Evolutionary conservation across 2,888 invertebrate species (phyloP).

Genomic region (Stegophylla sp.): DNA sequence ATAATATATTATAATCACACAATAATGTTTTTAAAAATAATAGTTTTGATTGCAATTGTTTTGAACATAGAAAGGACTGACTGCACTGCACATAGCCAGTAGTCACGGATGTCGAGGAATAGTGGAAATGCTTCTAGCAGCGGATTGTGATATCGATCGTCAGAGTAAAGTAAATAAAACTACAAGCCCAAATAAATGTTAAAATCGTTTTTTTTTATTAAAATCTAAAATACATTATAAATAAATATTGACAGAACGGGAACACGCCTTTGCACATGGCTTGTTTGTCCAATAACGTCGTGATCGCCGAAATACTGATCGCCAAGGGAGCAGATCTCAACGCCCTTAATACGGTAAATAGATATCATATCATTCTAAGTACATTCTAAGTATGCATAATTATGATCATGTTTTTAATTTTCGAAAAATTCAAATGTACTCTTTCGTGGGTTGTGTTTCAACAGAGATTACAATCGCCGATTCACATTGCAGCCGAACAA

Average conservation of each 20-base stretch:
- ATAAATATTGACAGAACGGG: constrained; percentile 64
- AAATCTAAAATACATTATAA: neutral
- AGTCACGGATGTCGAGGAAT: constrained; percentile 75
- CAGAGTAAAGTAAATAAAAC: constrained; percentile 71
- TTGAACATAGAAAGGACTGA: constrained; percentile 71
- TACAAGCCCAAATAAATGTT: neutral
- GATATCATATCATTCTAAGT: neutral
- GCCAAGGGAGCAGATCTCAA: constrained; percentile 76
- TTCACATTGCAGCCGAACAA: constrained; percentile 79
- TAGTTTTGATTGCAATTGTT: neutral
- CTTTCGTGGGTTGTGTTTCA: neutral
- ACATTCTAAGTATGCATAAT: neutral
- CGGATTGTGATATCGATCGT: constrained; percentile 72
- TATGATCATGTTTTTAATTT: constrained; percentile 32
- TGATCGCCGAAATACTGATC: constrained; percentile 75
- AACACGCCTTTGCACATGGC: constrained; percentile 66
- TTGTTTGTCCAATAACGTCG: constrained; percentile 67
- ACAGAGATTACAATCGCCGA: constrained; percentile 77
- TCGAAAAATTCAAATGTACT: constrained; percentile 16
- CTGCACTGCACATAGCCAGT: constrained; percentile 75
- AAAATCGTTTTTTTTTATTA: neutral
- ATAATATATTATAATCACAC: neutral
- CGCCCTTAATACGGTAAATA: constrained; percentile 74
- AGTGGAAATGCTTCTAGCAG: constrained; percentile 72
- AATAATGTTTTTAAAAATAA: neutral